These are phyloP conservation scores for Cheirogaleus medius DNA, from an alignment of 2,113 vertebrate species.

Conservation along the genomic window DNA sequence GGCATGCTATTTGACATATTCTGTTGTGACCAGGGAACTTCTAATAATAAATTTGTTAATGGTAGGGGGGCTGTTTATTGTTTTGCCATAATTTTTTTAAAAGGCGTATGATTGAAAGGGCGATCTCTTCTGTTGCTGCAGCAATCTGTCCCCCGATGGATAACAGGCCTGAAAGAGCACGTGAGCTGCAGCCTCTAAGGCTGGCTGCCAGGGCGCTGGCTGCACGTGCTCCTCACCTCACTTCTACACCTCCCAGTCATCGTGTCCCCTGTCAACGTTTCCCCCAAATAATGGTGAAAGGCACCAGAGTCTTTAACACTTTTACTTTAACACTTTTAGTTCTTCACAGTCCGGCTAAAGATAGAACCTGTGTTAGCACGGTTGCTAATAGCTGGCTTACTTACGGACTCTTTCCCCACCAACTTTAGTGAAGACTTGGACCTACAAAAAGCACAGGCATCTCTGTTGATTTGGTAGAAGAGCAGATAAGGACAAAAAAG, in stretches of 20 bases:
- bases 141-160: background rate
- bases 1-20: background rate
- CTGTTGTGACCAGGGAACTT: background rate
- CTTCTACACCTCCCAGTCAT: background rate
- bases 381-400: constrained; percentile 9
- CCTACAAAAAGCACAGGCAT: background rate
- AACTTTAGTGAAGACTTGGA: background rate
- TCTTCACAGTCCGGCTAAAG: constrained; percentile 61
- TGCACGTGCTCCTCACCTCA: background rate
- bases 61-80: background rate
- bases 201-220: background rate
- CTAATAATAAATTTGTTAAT: background rate
- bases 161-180: background rate
- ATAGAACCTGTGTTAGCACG: constrained; percentile 22
- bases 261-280: background rate
- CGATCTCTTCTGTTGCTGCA: background rate
- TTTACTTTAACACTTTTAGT: background rate
- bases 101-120: background rate
- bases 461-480: background rate
- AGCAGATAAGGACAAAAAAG: background rate
- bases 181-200: background rate
- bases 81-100: background rate
- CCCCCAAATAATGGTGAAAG: background rate
- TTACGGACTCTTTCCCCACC: background rate
- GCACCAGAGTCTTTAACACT: background rate